Evolutionary conservation across 2,888 invertebrate genomes (phyloP).

Genomic region (Agonopterix alstromeriana): DNA sequence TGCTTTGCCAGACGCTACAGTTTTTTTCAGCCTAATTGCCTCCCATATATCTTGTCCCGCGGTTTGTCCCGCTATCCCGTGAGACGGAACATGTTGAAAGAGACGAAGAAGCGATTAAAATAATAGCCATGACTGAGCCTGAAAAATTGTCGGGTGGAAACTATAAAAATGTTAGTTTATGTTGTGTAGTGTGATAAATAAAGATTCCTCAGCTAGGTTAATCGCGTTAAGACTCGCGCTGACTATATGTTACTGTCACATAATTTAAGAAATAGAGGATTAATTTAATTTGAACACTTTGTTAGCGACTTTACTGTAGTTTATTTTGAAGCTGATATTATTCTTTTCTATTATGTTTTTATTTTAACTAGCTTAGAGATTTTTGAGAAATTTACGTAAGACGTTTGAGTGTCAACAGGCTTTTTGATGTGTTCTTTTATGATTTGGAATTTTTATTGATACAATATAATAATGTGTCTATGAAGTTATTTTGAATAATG

Average conservation of each 20-base stretch:
- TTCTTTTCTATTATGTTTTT: conserved; percentile 18
- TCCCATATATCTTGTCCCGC: conserved; percentile 35
- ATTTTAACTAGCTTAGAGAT: conserved; percentile 24
- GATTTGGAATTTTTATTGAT: not conserved
- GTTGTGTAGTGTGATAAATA: conserved; percentile 18
- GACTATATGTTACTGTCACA: conserved; percentile 62
- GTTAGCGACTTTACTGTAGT: conserved; percentile 37
- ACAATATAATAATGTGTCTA: not conserved
- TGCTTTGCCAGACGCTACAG: conserved; percentile 25
- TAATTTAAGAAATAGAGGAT: conserved; percentile 51
- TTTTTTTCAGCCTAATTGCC: conserved; percentile 65
- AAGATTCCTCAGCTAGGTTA: conserved; percentile 16
- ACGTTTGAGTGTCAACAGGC: conserved; percentile 4
- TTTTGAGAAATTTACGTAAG: conserved; percentile 12
- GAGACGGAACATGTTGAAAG: conserved; percentile 28
- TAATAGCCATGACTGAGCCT: conserved; percentile 34
- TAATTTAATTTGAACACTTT: conserved; percentile 57
- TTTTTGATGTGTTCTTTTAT: conserved; percentile 2
- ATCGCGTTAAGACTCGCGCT: conserved; percentile 36
- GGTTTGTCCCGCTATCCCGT: conserved; percentile 10
- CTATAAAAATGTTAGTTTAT: conserved; percentile 37
- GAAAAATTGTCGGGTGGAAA: conserved; percentile 35
- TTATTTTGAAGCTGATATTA: conserved; percentile 40
- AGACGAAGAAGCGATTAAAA: conserved; percentile 32
- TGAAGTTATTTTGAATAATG: no score